Percentiles rank a stretch among this genome's conserved stretches.
Conservation (phyloP, 92 coral and sea anemone genomes). For the Phenganax marumi region DNA sequence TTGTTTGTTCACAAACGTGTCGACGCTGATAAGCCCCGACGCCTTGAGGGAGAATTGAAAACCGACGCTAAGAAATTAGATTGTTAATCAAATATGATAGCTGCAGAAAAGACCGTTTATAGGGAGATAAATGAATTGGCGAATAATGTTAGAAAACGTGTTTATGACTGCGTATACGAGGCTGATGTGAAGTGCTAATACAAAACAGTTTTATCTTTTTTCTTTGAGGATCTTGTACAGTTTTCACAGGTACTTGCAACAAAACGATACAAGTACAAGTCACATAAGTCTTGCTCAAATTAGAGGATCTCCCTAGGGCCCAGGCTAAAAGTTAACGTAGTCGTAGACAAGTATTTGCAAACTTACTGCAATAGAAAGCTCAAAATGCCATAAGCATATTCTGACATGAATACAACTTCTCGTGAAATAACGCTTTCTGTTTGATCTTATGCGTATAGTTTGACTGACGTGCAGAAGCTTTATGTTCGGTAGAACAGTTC, state of each 20-base stretch:
- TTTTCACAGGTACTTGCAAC: not conserved
- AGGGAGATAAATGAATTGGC: slow-evolving; percentile 26
- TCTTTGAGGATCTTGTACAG: not conserved
- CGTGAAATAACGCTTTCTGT: too few species aligned
- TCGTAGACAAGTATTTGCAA: slow-evolving; percentile 2
- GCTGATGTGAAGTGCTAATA: slow-evolving; percentile 34
- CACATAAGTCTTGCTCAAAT: too few species aligned
- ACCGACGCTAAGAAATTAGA: slow-evolving; percentile 21
- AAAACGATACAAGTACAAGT: too few species aligned
- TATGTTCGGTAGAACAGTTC: too few species aligned
- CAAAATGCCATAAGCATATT: not conserved
- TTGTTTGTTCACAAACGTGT: slow-evolving; percentile 31
- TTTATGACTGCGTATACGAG: slow-evolving; percentile 13
- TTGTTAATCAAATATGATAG: slow-evolving; percentile 42
- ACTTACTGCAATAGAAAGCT: not conserved
- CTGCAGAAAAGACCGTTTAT: not conserved
- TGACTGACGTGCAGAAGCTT: too few species aligned
- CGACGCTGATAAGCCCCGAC: slow-evolving; percentile 38
- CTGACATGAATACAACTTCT: too few species aligned
- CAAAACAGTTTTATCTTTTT: not conserved
- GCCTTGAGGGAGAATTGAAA: slow-evolving; percentile 21
- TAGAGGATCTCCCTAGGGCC: too few species aligned
- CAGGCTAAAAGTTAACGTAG: not conserved
- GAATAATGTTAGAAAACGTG: slow-evolving; percentile 21
- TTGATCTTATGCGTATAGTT: too few species aligned